These are phyloP conservation scores for Cichladusa arquata DNA, from an alignment of 2,113 vertebrate genomes.

Conservation along the genomic window DNA sequence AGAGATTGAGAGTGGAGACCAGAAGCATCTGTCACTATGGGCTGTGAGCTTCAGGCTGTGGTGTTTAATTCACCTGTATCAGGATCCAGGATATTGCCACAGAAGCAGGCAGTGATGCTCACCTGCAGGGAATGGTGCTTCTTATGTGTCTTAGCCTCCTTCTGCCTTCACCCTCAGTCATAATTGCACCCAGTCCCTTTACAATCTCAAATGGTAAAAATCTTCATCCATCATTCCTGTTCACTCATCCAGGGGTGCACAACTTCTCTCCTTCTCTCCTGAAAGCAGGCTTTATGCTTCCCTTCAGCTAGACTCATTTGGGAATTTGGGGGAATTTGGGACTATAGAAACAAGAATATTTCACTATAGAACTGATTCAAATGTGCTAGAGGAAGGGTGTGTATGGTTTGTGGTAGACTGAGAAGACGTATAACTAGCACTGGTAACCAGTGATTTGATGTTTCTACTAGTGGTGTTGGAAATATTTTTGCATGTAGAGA, in stretches of 20 bases:
- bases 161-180: neutral
- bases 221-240: neutral
- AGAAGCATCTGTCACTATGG: neutral
- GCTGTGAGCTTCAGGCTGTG: neutral
- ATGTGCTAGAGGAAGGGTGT: neutral
- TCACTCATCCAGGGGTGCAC: neutral
- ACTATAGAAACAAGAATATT: neutral
- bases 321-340: neutral
- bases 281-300: neutral
- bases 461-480: neutral
- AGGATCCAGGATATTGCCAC: neutral
- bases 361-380: neutral
- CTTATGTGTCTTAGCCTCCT: neutral
- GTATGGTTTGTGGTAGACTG: neutral
- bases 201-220: neutral
- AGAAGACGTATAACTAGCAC: neutral
- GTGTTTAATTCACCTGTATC: neutral
- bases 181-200: neutral
- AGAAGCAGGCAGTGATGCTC: neutral
- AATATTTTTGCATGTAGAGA: neutral
- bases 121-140: neutral
- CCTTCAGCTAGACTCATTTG: neutral
- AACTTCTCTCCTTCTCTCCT: neutral
- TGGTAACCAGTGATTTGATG: neutral
- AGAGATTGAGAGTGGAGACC: neutral